phyloP scores from a whole-genome alignment of 53 echinoderm and acorn worm genomes.

The Zoroaster sp. region DNA sequence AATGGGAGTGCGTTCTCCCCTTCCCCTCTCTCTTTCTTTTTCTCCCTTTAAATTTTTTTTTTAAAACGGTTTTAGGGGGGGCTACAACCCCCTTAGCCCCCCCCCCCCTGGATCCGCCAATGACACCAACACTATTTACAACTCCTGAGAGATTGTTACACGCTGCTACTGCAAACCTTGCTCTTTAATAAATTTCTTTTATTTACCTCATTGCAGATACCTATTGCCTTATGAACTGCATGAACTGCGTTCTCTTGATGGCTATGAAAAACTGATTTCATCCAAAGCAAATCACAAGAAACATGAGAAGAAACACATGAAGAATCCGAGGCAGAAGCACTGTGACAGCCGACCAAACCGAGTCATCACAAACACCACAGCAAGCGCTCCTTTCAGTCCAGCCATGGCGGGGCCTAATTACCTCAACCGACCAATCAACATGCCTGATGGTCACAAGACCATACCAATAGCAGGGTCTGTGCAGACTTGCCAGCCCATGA shows the following conservation, averaged over 20 bases:
- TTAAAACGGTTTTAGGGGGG: too few species aligned
- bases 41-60: too few species aligned
- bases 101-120: too few species aligned
- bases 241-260: slow-evolving; percentile 1
- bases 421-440: slow-evolving; percentile 8
- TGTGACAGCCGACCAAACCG: not conserved
- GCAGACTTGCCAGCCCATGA: slow-evolving; percentile 2
- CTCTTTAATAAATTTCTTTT: too few species aligned
- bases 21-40: too few species aligned
- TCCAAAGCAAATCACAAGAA: not conserved
- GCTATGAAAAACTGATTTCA: not conserved
- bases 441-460: not conserved
- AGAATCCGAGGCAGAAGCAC: not conserved
- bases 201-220: slow-evolving; percentile 1
- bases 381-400: not conserved
- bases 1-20: too few species aligned
- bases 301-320: not conserved
- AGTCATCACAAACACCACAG: not conserved
- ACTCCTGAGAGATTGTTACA: too few species aligned
- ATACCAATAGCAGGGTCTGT: slow-evolving; percentile 16
- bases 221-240: slow-evolving; percentile 41
- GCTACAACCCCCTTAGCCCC: too few species aligned
- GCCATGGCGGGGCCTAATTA: not conserved
- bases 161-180: too few species aligned
- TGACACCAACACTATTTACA: too few species aligned